Percentiles rank a stretch among this genome's conserved stretches.
Evolutionary conservation across 2,113 vertebrate genomes (phyloP).

Genomic region (Polypterus senegalus): DNA sequence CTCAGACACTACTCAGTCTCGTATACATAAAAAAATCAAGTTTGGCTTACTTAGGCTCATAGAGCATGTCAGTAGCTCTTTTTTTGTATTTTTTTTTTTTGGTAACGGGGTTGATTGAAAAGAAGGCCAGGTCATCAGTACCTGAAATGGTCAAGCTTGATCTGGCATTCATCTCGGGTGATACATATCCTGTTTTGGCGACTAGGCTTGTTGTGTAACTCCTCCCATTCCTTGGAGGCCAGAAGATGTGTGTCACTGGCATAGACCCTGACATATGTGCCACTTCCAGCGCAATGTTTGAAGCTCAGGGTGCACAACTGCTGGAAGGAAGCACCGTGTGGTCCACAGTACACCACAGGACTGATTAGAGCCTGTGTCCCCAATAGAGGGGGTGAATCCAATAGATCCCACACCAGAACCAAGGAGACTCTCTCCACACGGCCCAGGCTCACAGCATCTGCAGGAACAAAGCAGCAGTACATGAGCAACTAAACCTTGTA

Average conservation of each 20-base stretch:
- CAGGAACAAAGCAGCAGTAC: neutral
- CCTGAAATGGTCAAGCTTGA: slow-evolving; percentile 34
- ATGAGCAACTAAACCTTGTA: neutral
- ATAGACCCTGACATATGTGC: slow-evolving; percentile 12
- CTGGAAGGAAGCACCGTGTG: slow-evolving; percentile 29
- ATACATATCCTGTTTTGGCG: slow-evolving; percentile 1
- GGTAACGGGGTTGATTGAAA: too few relatives aligned
- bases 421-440: slow-evolving; percentile 28
- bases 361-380: slow-evolving; percentile 27
- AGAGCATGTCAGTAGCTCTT: too few relatives aligned
- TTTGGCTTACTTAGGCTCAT: too few relatives aligned
- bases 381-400: slow-evolving; percentile 18
- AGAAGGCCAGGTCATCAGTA: neutral
- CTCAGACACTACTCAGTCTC: too few relatives aligned
- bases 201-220: slow-evolving; percentile 10
- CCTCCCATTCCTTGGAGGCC: slow-evolving; percentile 21
- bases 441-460: slow-evolving; percentile 26
- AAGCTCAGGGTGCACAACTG: slow-evolving; percentile 32
- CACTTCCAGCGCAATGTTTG: slow-evolving; percentile 33
- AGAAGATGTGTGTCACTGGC: slow-evolving; percentile 23
- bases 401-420: slow-evolving; percentile 32
- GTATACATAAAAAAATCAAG: too few relatives aligned
- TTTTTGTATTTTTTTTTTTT: too few relatives aligned
- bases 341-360: slow-evolving; percentile 30
- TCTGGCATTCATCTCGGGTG: slow-evolving; percentile 26